phyloP scores from a whole-genome alignment of 2,888 invertebrate genomes.

The Microchrysa polita region DNA sequence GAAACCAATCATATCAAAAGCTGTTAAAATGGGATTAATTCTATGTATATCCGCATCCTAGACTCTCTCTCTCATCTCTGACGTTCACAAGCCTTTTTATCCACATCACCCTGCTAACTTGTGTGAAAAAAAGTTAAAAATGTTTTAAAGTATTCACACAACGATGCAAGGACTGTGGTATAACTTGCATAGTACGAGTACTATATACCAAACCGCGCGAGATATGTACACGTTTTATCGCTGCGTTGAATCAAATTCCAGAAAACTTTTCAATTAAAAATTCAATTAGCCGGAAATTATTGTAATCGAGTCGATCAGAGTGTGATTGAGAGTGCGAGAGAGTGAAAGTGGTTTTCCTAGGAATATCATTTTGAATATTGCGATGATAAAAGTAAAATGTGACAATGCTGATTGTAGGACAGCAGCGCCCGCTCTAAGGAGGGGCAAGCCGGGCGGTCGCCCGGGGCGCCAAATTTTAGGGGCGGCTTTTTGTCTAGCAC shows the following conservation, averaged over 20 bases:
- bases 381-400: too few species aligned
- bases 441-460: too few species aligned
- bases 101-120: too few species aligned
- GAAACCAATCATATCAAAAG: too few species aligned
- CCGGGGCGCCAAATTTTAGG: too few species aligned
- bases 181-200: too few species aligned
- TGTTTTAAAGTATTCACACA: too few species aligned
- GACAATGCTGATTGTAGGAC: neutral
- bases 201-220: slow-evolving; percentile 35
- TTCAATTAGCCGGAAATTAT: slow-evolving; percentile 51
- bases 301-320: slow-evolving; percentile 47
- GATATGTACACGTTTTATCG: slow-evolving; percentile 39
- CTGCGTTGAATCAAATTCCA: slow-evolving; percentile 33
- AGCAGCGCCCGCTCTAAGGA: too few species aligned
- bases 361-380: neutral
- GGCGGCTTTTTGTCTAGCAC: too few species aligned
- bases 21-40: too few species aligned
- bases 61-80: neutral
- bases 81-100: neutral
- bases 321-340: too few species aligned
- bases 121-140: neutral
- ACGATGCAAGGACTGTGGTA: neutral
- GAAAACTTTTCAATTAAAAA: slow-evolving; percentile 51
- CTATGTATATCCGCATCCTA: too few species aligned
- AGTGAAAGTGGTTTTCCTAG: neutral